Base-by-base conservation (phyloP, 92 coral and sea anemone genomes). In the Nematostella vectensis region DNA sequence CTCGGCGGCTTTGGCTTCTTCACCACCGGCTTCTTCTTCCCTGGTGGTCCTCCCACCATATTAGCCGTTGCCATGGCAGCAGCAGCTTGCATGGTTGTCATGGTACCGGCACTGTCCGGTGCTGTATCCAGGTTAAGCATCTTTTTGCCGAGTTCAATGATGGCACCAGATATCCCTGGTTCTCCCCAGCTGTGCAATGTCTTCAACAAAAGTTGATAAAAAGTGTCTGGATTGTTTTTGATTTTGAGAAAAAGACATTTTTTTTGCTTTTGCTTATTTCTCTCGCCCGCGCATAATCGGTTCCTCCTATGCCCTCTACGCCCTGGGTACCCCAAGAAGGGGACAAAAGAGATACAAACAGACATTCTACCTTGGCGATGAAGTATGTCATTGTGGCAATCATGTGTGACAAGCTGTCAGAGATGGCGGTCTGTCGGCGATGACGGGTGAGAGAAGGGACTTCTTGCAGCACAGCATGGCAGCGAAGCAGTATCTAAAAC, bases 381-480 rank as follows among this genome's bases (percentile, higher is more conserved):
- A 87, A 85, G 59, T 85, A 81, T 1, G 97, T 89, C 50, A 85
- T 68, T 2, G 88, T 70, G 8, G 97, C 97, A 37, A 86, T 78
- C 88, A 89, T 79, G 71, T 89, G 97, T 22, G 94, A 85, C 56
- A 89, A 48, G 31, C 97, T 89, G 64, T 89, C 97, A 19, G 89
- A 85, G 1, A 88, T 69, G 21, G 83, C 72, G 16, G 76, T 59
- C 18, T 83, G 80, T 67, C 83, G 69, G 29, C 97, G 84, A 45
- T 77, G 88, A 4, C 97, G 97, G 4, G 80, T 81, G 43, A 89
- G 28, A 21, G 97, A 77, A 23, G 97, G 97, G 4, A 89, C 85
- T 43, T 89, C 97, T 51, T 89, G 97, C 1, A 89, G 77, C 2
- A 89, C 95, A 27, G 95, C 91, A 38, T 89, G 88, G 53, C 97